A percentile compares a stretch with the other conserved stretches of the same genome.
Conservation (phyloP, 2,888 invertebrate genomes). For the Tenodera sinensis region DNA sequence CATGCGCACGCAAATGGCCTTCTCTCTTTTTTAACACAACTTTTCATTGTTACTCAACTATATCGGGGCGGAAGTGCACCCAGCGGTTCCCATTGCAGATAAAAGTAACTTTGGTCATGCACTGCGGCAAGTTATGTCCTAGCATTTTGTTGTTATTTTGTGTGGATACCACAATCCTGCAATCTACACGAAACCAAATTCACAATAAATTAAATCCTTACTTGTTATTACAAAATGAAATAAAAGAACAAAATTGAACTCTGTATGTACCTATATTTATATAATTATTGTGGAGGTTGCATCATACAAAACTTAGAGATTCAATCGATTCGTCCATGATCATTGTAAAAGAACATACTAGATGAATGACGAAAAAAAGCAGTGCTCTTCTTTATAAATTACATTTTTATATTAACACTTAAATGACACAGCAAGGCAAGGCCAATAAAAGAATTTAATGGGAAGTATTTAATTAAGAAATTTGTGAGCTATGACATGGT, state of each 20-base stretch:
- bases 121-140: not conserved
- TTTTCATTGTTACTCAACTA: not conserved
- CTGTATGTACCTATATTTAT: no score
- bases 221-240: not conserved
- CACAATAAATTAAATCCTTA: not conserved
- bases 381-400: no score
- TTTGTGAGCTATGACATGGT: no score
- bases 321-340: no score
- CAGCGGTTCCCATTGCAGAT: not conserved
- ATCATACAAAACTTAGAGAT: no score
- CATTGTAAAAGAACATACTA: no score
- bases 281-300: no score
- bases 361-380: no score
- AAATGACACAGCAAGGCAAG: no score
- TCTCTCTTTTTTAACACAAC: not conserved
- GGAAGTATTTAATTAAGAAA: no score
- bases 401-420: no score
- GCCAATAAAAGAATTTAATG: no score
- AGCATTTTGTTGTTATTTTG: not conserved
- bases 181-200: not conserved
- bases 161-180: not conserved
- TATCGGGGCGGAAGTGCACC: not conserved
- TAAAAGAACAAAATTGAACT: not conserved
- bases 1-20: not conserved
- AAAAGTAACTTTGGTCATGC: not conserved